Conservation (phyloP, 2,113 vertebrate genomes). For the Podilymbus podiceps region DNA sequence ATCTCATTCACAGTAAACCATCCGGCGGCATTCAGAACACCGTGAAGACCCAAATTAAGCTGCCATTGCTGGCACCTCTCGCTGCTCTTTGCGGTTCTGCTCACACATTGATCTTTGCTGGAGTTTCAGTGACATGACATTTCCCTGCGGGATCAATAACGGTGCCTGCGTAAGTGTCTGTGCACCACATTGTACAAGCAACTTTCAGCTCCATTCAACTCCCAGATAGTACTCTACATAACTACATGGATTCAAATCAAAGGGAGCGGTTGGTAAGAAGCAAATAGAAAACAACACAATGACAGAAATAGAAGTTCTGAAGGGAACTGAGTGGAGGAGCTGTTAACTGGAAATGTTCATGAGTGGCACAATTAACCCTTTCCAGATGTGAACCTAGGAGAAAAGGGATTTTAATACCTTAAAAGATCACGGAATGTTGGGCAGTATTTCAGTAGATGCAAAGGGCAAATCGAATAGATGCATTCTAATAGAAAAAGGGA, state of each 20-base stretch:
- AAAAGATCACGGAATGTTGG: background rate
- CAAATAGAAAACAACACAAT: background rate
- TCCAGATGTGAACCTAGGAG: background rate
- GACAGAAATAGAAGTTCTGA: background rate
- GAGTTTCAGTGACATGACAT: background rate
- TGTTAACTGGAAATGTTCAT: background rate
- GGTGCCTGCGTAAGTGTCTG: rapidly evolving
- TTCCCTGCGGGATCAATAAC: background rate
- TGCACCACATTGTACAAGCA: background rate
- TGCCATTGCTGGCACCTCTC: background rate
- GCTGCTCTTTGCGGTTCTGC: background rate
- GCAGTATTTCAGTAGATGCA: background rate
- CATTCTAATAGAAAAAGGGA: background rate
- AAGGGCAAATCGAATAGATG: background rate
- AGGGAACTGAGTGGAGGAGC: background rate
- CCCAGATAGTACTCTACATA: background rate
- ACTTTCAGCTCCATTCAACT: background rate
- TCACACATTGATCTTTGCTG: constrained; percentile 19
- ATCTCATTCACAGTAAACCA: background rate
- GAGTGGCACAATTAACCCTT: background rate
- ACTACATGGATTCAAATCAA: background rate
- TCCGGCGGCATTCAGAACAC: background rate
- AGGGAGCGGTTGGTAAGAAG: background rate
- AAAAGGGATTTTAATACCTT: background rate
- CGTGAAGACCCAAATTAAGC: background rate